Percentiles rank a stretch among this genome's conserved stretches.
These are phyloP conservation scores for Ochotona curzoniae DNA, from an alignment of 2,113 vertebrate species.

Conservation along the genomic window DNA sequence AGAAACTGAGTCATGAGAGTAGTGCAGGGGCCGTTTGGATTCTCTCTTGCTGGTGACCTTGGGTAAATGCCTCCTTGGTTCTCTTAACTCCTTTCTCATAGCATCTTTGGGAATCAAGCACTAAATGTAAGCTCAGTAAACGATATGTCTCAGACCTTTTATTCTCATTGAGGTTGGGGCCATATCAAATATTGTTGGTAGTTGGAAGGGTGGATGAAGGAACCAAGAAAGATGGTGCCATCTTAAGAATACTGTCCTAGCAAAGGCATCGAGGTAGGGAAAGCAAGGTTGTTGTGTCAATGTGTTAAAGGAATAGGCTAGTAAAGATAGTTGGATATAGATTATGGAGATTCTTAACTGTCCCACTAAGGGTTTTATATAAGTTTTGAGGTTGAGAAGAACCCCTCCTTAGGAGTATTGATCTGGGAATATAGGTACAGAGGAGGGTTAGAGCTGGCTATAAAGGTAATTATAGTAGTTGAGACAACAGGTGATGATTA, in stretches of 20 bases:
- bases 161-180: neutral
- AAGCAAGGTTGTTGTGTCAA: constrained; percentile 12
- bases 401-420: neutral
- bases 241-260: neutral
- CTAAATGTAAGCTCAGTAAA: neutral
- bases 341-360: neutral
- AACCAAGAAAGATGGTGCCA: neutral
- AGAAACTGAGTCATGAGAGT: neutral
- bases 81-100: neutral
- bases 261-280: neutral
- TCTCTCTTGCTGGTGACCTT: constrained; percentile 39
- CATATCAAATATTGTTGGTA: constrained; percentile 17
- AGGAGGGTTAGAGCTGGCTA: neutral
- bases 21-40: neutral
- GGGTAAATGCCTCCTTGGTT: neutral
- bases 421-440: neutral
- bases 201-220: neutral
- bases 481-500: neutral
- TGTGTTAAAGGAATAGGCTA: constrained; percentile 17
- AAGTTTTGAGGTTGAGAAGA: constrained; percentile 41
- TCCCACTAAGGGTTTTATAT: neutral
- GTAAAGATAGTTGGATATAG: neutral
- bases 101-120: constrained; percentile 5
- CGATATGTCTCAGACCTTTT: neutral
- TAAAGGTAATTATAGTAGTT: neutral